Evolutionary conservation across 1,140 invertebrate genomes (phyloP).

Genomic region (Scaptomyza montana): DNA sequence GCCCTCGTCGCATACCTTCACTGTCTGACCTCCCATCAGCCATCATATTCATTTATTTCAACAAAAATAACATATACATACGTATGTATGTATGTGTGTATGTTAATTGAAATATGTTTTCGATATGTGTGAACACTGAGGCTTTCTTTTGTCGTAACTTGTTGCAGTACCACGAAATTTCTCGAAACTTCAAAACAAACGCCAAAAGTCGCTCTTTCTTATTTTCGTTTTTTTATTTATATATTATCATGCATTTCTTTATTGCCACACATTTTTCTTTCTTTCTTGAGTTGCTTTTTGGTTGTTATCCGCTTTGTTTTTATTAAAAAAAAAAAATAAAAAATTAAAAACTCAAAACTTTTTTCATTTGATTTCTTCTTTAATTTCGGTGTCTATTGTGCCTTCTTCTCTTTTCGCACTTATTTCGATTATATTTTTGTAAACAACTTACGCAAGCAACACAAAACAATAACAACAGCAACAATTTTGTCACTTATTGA

Average conservation of each 20-base stretch:
- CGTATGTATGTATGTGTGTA: neutral
- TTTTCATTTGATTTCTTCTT: conserved; percentile 28
- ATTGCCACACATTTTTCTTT: neutral
- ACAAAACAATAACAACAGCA: conserved; percentile 39
- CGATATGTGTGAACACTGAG: neutral
- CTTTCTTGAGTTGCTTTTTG: neutral
- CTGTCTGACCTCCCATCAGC: conserved; percentile 51
- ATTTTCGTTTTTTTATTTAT: conserved; percentile 31
- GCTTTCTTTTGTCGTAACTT: conserved; percentile 57
- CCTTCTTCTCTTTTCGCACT: conserved; percentile 41
- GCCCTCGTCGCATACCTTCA: conserved; percentile 23
- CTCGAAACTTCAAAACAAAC: conserved; percentile 56
- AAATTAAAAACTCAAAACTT: too few relatives aligned
- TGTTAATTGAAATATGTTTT: neutral
- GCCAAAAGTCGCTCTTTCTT: conserved; percentile 27
- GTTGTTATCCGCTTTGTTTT: conserved; percentile 19
- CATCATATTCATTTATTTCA: conserved; percentile 46
- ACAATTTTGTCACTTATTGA: conserved; percentile 59
- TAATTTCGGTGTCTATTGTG: conserved; percentile 11
- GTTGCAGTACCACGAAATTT: conserved; percentile 49
- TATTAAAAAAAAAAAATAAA: neutral
- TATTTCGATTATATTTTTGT: conserved; percentile 58
- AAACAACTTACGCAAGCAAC: conserved; percentile 78
- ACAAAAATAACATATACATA: neutral
- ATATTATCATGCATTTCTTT: conserved; percentile 32